A percentile compares a stretch with the other conserved stretches of the same genome.
Conservation (phyloP, 1,140 invertebrate species). For the Belonocnema kinseyi region DNA sequence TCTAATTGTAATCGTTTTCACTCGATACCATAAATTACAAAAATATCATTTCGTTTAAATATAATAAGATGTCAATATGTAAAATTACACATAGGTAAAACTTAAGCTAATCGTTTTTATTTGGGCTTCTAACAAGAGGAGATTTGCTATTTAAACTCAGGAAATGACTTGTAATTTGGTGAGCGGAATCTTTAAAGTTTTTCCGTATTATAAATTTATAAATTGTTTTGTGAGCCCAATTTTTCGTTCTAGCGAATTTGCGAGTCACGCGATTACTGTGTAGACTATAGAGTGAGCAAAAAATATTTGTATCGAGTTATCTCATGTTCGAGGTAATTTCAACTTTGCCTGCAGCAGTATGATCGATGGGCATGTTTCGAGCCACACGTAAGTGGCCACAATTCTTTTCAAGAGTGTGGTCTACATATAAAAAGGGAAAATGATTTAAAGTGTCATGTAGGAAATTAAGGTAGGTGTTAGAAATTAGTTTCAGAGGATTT, state of each 20-base stretch:
- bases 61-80: no score
- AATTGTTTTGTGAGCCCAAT: constrained; percentile 1
- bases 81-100: no score
- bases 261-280: constrained; percentile 18
- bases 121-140: no score
- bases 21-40: no score
- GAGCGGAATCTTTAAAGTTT: no score
- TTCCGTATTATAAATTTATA: neutral
- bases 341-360: constrained; percentile 4
- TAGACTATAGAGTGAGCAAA: neutral
- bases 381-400: constrained; percentile 3
- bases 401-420: neutral
- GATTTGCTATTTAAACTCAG: no score
- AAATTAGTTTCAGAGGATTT: neutral
- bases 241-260: constrained; percentile 15
- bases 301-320: neutral
- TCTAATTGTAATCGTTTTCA: no score
- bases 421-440: neutral
- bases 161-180: no score
- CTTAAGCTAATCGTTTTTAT: no score
- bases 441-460: neutral
- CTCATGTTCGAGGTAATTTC: constrained; percentile 19
- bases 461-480: neutral
- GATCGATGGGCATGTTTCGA: neutral
- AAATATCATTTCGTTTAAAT: no score